phyloP scores from a whole-genome alignment of 1,140 invertebrate genomes.

The Helicoverpa zea region DNA sequence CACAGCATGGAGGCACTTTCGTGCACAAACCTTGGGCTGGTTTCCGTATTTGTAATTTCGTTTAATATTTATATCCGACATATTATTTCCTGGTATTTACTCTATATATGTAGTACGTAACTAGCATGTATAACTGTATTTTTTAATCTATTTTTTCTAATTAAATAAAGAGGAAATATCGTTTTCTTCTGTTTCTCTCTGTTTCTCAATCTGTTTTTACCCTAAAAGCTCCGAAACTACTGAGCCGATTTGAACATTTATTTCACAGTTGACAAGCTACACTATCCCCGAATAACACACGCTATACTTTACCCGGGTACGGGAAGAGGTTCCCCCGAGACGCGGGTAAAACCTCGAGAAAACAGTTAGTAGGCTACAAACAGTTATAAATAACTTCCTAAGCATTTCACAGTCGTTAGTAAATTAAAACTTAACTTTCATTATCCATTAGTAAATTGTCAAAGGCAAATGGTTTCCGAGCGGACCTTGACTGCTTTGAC shows the following conservation, averaged over 20 bases:
- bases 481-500: conserved; percentile 52
- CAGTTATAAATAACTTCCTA: not conserved
- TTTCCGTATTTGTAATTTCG: conserved; percentile 34
- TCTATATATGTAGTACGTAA: not conserved
- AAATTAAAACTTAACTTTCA: conserved; percentile 31
- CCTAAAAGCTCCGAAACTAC: no score
- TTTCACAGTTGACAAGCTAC: no score
- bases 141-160: no score
- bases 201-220: not conserved
- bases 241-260: no score
- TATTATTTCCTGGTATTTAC: conserved; percentile 15
- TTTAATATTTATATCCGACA: conserved; percentile 23
- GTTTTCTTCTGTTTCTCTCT: no score
- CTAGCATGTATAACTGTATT: not conserved
- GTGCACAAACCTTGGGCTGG: conserved; percentile 27
- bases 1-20: conserved; percentile 26
- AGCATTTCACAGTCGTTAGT: conserved; percentile 30
- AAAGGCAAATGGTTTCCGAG: not conserved
- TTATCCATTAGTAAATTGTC: conserved; percentile 25
- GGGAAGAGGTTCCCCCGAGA: no score
- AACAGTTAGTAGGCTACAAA: not conserved
- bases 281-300: no score
- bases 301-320: no score
- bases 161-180: no score
- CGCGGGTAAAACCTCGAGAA: no score